Evolutionary conservation across 1,140 invertebrate genomes (phyloP).

Genomic region (Drosophila malerkotliana): DNA sequence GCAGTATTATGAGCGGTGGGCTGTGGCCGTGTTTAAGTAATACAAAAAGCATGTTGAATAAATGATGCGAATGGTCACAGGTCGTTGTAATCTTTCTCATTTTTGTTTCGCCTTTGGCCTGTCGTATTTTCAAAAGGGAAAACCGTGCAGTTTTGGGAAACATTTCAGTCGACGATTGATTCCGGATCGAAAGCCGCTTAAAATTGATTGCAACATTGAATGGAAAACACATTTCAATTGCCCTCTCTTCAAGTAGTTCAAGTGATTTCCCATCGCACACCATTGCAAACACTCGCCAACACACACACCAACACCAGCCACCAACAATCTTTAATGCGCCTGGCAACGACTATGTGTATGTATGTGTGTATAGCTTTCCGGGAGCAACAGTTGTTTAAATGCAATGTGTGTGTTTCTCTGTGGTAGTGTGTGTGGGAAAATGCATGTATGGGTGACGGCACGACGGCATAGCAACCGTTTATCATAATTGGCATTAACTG

Average conservation of each 20-base stretch:
- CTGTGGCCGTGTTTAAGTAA: constrained; percentile 2
- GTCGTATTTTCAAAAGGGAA: not conserved
- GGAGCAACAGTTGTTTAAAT: constrained; percentile 62
- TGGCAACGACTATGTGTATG: constrained; percentile 45
- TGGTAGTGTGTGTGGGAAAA: constrained; percentile 17
- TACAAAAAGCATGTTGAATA: constrained; percentile 9
- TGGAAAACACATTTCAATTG: constrained; percentile 35
- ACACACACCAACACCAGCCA: not conserved
- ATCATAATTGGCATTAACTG: constrained; percentile 76
- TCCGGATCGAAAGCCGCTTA: constrained; percentile 48
- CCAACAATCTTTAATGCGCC: constrained; percentile 34
- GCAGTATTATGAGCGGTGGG: not conserved
- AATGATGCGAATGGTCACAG: constrained; percentile 4
- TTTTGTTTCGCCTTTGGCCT: not conserved
- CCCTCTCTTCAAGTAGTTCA: constrained; percentile 41
- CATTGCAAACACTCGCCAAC: not conserved
- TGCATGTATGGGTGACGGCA: not conserved
- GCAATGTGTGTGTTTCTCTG: constrained; percentile 34
- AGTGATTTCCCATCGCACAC: constrained; percentile 47
- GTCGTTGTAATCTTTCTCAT: constrained; percentile 1
- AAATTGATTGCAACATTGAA: constrained; percentile 60
- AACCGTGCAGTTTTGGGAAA: constrained; percentile 1
- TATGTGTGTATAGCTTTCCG: constrained; percentile 4
- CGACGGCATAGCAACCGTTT: constrained; percentile 63
- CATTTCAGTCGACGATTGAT: constrained; percentile 11